Conservation (phyloP, 1,140 invertebrate genomes). For the Daktulosphaira vitifoliae region DNA sequence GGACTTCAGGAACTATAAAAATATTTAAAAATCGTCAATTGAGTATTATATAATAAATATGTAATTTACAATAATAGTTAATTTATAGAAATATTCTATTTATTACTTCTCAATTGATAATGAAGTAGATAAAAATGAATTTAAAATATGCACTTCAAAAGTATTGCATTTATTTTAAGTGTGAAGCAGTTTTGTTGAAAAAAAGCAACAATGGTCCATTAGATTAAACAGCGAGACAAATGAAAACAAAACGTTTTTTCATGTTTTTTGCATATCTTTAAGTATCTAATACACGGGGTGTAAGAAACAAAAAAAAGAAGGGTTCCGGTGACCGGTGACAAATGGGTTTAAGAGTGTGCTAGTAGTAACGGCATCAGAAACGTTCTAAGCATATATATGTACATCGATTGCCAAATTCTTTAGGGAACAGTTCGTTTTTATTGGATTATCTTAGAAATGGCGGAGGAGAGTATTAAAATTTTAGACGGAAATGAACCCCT, state of each 20-base stretch:
- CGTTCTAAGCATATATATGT: neutral
- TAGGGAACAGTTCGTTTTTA: slow-evolving; percentile 34
- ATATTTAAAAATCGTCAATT: no score
- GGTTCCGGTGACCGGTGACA: slow-evolving; percentile 33
- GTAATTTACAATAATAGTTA: no score
- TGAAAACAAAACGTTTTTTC: slow-evolving; percentile 5
- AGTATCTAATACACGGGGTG: neutral
- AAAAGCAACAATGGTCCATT: no score
- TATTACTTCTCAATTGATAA: no score
- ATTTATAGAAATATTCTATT: no score
- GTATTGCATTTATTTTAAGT: no score
- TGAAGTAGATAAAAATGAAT: no score
- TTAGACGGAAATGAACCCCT: slow-evolving; percentile 32
- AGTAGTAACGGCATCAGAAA: neutral
- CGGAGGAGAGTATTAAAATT: slow-evolving; percentile 31
- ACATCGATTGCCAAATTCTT: slow-evolving; percentile 30
- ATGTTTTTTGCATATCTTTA: neutral
- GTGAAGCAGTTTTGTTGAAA: no score
- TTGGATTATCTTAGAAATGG: slow-evolving; percentile 20
- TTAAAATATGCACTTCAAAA: no score
- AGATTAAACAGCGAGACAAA: slow-evolving; percentile 17
- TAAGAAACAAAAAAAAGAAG: slow-evolving; percentile 18
- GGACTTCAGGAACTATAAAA: no score
- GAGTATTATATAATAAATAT: no score
- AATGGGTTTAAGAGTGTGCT: slow-evolving; percentile 23